These are phyloP conservation scores for Itoplectis maculator DNA, from an alignment of 2,888 invertebrate genomes.

Conservation along the genomic window DNA sequence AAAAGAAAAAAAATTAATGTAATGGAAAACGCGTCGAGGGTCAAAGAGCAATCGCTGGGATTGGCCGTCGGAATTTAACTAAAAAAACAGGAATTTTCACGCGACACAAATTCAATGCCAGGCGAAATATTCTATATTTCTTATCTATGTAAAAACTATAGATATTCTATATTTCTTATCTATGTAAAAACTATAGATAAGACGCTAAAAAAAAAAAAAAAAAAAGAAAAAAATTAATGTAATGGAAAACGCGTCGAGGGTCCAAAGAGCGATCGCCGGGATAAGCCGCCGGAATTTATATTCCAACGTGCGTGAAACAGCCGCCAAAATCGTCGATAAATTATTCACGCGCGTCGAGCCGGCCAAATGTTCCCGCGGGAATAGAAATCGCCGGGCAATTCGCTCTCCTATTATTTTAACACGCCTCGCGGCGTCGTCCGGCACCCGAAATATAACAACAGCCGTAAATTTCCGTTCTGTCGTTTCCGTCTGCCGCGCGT, in stretches of 20 bases:
- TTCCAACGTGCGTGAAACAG: background rate
- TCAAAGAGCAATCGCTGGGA: no score
- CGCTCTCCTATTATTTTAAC: constrained; percentile 1
- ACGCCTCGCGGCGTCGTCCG: background rate
- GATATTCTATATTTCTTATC: no score
- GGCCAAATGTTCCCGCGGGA: constrained; percentile 4
- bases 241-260: background rate
- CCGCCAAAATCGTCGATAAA: constrained; percentile 27
- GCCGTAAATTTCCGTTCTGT: constrained; percentile 2
- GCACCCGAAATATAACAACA: background rate
- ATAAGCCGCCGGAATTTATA: constrained; percentile 21
- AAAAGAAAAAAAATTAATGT: background rate
- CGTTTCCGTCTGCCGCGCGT: background rate
- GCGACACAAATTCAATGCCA: background rate
- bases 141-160: background rate
- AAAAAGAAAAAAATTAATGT: background rate
- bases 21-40: background rate
- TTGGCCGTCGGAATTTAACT: no score
- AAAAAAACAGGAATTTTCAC: no score
- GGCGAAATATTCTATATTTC: no score
- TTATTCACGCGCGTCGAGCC: constrained; percentile 13
- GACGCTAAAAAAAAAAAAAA: background rate
- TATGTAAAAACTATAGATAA: background rate
- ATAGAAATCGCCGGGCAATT: no score
- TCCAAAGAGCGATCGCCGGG: background rate